Base-by-base conservation (phyloP, 2,888 invertebrate species). In the Beris chalybata region DNA sequence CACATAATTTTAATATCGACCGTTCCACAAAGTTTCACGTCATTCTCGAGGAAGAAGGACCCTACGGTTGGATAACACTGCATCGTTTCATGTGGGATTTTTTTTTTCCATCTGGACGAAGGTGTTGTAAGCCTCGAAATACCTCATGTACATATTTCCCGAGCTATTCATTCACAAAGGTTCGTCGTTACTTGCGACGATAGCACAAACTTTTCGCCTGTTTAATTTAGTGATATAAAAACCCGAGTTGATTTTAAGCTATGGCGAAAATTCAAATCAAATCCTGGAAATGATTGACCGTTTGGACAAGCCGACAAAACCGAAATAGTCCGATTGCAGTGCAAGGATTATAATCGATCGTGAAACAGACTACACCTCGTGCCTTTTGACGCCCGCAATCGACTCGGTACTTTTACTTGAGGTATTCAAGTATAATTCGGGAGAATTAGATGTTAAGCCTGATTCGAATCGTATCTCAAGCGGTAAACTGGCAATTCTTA, bases 381-480 rank as follows among this genome's bases (percentile, higher is more conserved):
- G 91, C 56, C 80, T 98, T 50, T 84, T 97, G 30, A 95, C 96
- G 0, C 95, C 97, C 5, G 89, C 95, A 1, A 95, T 95, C 0
- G 98, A 98, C 78, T 89, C 95, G 70, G 95, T 94, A 0, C 83
- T 98, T 22, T 79, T 98, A 29, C 89, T 93, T 78, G 97, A 98
- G 81, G 88, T 93, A 50, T 93, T 95, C 76, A 87, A 87, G 4
- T 90, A 95, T 29, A 88, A 87, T 69, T 89, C 92, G 75, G 95
- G 95, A 4, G 86, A 88, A 74, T 85, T 94, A 67, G 88, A 89
- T 69, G 76, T 87, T 3, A 85, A 86, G 72, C 82, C 83, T 0
- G 82, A 83, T 48, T 83, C 85, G 59, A 86, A 86, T 56, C 87
- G 86, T 76, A 79, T 84, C 53, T 82, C 82, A 66, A 81, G 79